Evolutionary conservation across 2,888 invertebrate species (phyloP).

Genomic region (Peribatodes rhomboidaria): DNA sequence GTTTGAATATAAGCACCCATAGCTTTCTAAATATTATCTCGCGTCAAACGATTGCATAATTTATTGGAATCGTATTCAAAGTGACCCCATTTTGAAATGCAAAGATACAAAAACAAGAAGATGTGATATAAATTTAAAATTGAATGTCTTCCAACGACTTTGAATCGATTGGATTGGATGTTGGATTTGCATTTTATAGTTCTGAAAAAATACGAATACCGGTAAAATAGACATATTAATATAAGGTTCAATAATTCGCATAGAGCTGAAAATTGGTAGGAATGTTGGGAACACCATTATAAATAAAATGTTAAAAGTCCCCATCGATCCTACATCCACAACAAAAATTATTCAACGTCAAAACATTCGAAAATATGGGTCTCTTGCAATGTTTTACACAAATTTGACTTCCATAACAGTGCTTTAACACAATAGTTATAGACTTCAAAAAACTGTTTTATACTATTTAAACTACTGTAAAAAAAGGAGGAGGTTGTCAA

Average conservation of each 20-base stretch:
- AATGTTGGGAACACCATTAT: no score
- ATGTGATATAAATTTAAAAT: not conserved
- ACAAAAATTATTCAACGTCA: no score
- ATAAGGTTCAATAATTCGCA: no score
- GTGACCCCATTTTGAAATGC: not conserved
- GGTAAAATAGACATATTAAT: no score
- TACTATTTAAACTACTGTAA: no score
- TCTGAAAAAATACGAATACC: not conserved
- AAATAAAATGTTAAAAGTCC: no score
- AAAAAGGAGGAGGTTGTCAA: no score
- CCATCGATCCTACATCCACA: no score
- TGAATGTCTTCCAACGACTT: not conserved
- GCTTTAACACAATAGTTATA: not conserved
- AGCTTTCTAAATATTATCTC: not conserved
- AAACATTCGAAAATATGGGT: no score
- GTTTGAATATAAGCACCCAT: no score
- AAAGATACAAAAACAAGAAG: conserved; percentile 7
- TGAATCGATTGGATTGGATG: not conserved
- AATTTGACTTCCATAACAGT: not conserved
- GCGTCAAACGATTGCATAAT: conserved; percentile 9
- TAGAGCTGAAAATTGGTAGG: no score
- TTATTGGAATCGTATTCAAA: conserved; percentile 7
- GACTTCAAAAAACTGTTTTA: no score
- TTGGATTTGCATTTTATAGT: not conserved
- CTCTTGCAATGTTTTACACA: not conserved